Evolutionary conservation across 2,113 vertebrate species (phyloP).

Genomic region (Microtus pennsylvanicus): DNA sequence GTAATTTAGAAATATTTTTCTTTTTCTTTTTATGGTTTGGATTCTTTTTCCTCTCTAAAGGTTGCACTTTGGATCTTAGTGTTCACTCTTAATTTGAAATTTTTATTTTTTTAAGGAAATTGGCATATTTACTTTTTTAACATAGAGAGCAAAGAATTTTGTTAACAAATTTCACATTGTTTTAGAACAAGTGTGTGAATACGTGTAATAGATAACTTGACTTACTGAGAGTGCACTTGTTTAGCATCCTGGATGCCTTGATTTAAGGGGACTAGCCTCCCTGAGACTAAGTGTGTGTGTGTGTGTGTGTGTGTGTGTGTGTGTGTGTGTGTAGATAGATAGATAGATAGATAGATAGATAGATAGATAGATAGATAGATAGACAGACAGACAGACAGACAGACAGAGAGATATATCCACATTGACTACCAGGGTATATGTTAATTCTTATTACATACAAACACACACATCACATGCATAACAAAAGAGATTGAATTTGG

Average conservation of each 20-base stretch:
- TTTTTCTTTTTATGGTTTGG: background rate
- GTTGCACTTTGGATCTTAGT: background rate
- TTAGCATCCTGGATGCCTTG: accelerated
- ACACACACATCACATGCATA: background rate
- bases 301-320: no score
- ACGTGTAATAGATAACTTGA: background rate
- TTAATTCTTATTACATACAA: background rate
- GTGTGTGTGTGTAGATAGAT: no score
- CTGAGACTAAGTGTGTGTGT: no score
- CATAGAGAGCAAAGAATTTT: background rate
- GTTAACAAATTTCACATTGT: no score
- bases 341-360: no score
- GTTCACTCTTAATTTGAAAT: background rate
- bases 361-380: no score
- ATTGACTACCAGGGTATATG: no score
- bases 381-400: no score
- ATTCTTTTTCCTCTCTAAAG: background rate
- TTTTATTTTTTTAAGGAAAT: background rate
- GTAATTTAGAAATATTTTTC: background rate
- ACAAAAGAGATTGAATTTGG: background rate
- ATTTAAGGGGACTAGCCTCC: background rate
- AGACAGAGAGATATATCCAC: no score
- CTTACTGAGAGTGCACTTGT: background rate
- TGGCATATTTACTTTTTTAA: background rate
- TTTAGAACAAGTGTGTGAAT: background rate